phyloP scores from a whole-genome alignment of 1,140 invertebrate genomes.

The Helicoverpa zea region DNA sequence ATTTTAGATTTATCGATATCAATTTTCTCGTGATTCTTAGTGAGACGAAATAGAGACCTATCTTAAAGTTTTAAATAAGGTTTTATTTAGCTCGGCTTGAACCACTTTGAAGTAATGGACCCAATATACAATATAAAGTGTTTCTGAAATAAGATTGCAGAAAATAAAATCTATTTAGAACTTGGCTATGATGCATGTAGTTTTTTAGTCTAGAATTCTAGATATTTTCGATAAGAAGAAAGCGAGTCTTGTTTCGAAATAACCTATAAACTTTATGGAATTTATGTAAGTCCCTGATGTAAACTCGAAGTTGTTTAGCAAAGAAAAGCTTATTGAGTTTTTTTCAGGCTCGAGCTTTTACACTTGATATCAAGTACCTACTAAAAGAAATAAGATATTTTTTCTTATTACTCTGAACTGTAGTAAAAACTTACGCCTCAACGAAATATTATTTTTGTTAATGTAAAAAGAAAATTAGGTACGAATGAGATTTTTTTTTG shows the following conservation, averaged over 20 bases:
- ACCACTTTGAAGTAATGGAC: background rate
- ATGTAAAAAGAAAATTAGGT: conserved; percentile 11
- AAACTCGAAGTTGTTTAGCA: conserved; percentile 19
- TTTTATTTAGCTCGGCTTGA: background rate
- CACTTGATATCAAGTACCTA: conserved; percentile 8
- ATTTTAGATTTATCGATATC: too few relatives aligned
- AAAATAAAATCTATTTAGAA: conserved; percentile 7
- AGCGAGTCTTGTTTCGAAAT: background rate
- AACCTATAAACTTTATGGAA: conserved; percentile 12
- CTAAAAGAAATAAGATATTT: conserved; percentile 15
- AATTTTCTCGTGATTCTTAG: too few relatives aligned
- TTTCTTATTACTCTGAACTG: conserved; percentile 2
- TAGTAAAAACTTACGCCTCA: conserved; percentile 6
- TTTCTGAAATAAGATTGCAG: background rate
- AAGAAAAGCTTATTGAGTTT: conserved; percentile 19
- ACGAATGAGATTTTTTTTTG: background rate
- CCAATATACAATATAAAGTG: background rate
- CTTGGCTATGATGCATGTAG: background rate
- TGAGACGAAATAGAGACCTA: background rate
- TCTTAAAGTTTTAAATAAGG: background rate
- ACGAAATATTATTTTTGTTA: conserved; percentile 4
- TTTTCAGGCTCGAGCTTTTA: conserved; percentile 5
- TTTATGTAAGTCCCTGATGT: conserved; percentile 16
- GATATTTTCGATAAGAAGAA: conserved; percentile 9
- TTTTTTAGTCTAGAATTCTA: background rate